Conservation (phyloP, 2,797 vertebrate species). For the Malacoraja senta region DNA sequence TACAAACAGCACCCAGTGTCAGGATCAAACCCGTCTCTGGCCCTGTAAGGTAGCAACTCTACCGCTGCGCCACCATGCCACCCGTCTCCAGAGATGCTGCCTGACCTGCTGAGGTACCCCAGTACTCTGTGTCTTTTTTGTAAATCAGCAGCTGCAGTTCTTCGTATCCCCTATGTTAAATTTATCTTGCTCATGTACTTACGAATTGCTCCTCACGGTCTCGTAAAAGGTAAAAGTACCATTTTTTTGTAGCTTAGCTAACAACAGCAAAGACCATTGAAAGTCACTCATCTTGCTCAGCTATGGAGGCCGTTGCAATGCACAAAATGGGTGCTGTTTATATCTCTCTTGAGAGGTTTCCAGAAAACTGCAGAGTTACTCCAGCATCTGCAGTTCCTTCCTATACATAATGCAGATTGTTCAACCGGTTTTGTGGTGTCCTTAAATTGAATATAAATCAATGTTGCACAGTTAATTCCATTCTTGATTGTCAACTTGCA, state of each 20-base stretch:
- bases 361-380: too few relatives aligned
- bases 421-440: background rate
- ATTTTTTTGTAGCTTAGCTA: background rate
- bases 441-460: background rate
- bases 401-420: background rate
- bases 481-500: background rate
- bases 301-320: background rate
- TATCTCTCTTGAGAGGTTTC: background rate
- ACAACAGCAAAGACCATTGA: background rate
- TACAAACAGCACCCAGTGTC: too few relatives aligned
- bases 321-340: background rate
- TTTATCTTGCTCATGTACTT: background rate
- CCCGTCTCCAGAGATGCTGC: too few relatives aligned
- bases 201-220: background rate
- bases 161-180: background rate
- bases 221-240: background rate
- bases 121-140: too few relatives aligned
- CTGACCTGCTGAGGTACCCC: too few relatives aligned
- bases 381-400: too few relatives aligned
- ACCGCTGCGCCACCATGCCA: too few relatives aligned
- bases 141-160: too few relatives aligned
- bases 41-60: too few relatives aligned
- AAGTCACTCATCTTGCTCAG: background rate
- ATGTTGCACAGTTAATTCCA: background rate
- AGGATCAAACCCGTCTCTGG: too few relatives aligned